These are phyloP conservation scores for Eriocheir sinensis DNA, from an alignment of 1,140 invertebrate genomes.

Conservation along the genomic window DNA sequence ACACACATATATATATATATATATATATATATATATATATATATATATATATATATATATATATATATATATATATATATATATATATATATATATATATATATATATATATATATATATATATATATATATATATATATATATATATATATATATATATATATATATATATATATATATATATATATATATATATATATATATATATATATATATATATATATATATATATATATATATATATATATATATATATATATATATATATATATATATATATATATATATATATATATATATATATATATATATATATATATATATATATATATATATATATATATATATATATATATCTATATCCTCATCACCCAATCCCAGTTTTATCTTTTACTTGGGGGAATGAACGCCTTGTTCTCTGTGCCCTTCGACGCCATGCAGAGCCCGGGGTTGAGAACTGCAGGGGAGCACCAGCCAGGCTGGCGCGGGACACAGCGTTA, in stretches of 20 bases:
- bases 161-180: not conserved
- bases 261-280: conserved; percentile 50
- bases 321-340: not conserved
- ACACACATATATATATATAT: conserved; percentile 18
- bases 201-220: not conserved
- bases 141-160: conserved; percentile 24
- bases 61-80: not conserved
- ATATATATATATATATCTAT: not conserved
- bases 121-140: conserved; percentile 50
- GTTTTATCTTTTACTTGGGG: not conserved
- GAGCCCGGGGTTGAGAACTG: not conserved
- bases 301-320: not conserved
- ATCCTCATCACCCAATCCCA: conserved; percentile 19
- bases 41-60: conserved; percentile 43
- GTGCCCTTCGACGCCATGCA: not conserved
- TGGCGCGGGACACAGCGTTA: not conserved
- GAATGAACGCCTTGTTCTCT: not conserved
- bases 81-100: not conserved
- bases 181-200: not conserved
- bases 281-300: conserved; percentile 37
- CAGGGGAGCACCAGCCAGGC: not conserved
- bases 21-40: conserved; percentile 29
- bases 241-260: conserved; percentile 47
- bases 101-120: conserved; percentile 50
- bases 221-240: not conserved